Conservation (phyloP, 2,113 vertebrate species). For the Ictalurus punctatus region DNA sequence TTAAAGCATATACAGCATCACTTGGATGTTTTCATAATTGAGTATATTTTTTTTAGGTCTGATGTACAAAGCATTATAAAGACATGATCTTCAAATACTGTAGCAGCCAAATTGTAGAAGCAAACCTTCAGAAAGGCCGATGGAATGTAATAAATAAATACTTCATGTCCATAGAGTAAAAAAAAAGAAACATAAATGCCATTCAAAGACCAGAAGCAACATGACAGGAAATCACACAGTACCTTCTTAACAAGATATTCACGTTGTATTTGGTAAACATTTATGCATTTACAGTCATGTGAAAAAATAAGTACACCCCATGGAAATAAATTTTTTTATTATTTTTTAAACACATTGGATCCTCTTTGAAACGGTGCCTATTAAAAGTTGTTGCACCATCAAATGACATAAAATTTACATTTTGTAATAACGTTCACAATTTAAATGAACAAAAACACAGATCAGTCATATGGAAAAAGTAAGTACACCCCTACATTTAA, state of each 20-base stretch:
- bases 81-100: constrained; percentile 76
- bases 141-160: constrained; percentile 86
- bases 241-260: constrained; percentile 78
- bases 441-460: too few relatives aligned
- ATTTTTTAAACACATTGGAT: too few relatives aligned
- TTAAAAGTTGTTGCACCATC: too few relatives aligned
- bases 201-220: constrained; percentile 62
- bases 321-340: too few relatives aligned
- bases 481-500: too few relatives aligned
- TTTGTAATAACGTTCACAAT: too few relatives aligned
- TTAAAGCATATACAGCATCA: constrained; percentile 63
- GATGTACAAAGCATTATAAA: constrained; percentile 70
- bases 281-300: constrained; percentile 72
- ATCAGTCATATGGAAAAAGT: too few relatives aligned
- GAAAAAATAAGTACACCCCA: too few relatives aligned
- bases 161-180: constrained; percentile 70
- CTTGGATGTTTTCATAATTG: constrained; percentile 55
- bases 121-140: constrained; percentile 71
- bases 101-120: constrained; percentile 74
- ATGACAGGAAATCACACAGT: constrained; percentile 71
- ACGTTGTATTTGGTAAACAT: constrained; percentile 86
- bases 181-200: constrained; percentile 73
- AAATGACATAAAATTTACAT: too few relatives aligned
- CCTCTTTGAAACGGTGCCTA: too few relatives aligned
- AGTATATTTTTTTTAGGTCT: constrained; percentile 67